Conservation (phyloP, 2,888 invertebrate species). For the Drosophila imparisetae region DNA sequence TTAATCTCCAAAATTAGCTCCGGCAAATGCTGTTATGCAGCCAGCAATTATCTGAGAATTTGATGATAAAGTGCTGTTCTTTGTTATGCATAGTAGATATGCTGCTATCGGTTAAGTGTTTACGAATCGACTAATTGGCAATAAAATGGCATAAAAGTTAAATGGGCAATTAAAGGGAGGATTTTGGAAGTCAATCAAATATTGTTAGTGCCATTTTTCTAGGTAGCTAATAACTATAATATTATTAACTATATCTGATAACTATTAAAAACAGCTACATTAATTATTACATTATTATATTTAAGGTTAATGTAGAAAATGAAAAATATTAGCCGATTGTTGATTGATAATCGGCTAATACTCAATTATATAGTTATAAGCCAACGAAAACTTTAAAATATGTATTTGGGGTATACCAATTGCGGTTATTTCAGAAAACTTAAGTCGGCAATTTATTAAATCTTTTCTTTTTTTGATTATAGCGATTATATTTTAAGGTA, state of each 20-base stretch:
- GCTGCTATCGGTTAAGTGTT: not conserved
- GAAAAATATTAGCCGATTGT: not conserved
- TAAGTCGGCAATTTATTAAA: not conserved
- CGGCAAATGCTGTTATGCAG: constrained; percentile 54
- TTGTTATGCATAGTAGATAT: constrained; percentile 11
- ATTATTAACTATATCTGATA: not conserved
- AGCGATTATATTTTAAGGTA: not conserved
- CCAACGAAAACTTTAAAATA: not conserved
- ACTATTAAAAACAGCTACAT: not conserved
- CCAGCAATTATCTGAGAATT: constrained; percentile 3
- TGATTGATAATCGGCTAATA: not conserved
- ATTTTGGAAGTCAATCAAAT: not conserved
- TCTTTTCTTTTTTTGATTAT: not conserved
- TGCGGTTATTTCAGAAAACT: not conserved
- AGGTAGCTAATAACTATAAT: too few species aligned
- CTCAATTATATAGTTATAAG: not conserved
- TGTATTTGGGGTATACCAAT: not conserved
- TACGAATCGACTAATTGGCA: not conserved
- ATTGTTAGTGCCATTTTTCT: not conserved
- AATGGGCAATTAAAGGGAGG: not conserved
- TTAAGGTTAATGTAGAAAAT: not conserved
- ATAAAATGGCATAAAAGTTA: not conserved
- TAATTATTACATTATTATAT: not conserved
- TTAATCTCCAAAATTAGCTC: constrained; percentile 56
- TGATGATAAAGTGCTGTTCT: constrained; percentile 1